Evolutionary conservation across 2,888 invertebrate species (phyloP), one percentile per base, ranked within the genome.

Genomic region (Acronicta psi): DNA sequence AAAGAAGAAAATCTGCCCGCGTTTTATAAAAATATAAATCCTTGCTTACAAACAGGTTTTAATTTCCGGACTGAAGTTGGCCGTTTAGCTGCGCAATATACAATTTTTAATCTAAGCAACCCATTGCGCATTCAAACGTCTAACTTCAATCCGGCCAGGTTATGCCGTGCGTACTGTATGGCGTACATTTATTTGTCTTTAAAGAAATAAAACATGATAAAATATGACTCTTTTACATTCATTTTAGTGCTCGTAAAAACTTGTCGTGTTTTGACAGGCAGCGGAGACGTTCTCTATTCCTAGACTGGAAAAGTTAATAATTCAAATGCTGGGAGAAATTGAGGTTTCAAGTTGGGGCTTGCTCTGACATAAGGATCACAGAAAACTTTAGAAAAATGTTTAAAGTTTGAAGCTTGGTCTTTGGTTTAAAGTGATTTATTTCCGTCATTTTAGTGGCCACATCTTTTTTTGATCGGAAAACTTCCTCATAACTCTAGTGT

Each of bases 291-390:
- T 53, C 43, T 18, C 16, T 59, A 38, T 63, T 63, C 31, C 34
- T 9, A 20, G 14, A 29, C 34, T 9, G 20, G 16, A 29, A 47
- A 66, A 65, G 49, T 65, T 65, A 34, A 45, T 34, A 61, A 57
- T 61, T 66, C 44, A 69, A 72, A 62, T 43, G 36, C 36, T 57
- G 34, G 20, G 38, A 58, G 42, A 69, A 66, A 53, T 57, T 46
- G 14, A 36, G 42, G 58, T 59, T 53, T 52, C 31, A 65, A 46
- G 49, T 62, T 52, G 45, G 42, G 57, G 16, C 31, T 25, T 34
- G 23, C 34, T 59, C 36, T 50, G 54, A 65, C 54, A 46, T 18
- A 47, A 18, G 42, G 54, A 69, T 69, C 54, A 57, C 29, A 45
- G 37, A 38, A 56, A 71, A 71, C 40, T 64, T 69, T 54, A 43